A percentile compares a stretch with the other conserved stretches of the same genome.
Conservation (phyloP, 2,797 vertebrate species). For the Clarias platycephalus region DNA sequence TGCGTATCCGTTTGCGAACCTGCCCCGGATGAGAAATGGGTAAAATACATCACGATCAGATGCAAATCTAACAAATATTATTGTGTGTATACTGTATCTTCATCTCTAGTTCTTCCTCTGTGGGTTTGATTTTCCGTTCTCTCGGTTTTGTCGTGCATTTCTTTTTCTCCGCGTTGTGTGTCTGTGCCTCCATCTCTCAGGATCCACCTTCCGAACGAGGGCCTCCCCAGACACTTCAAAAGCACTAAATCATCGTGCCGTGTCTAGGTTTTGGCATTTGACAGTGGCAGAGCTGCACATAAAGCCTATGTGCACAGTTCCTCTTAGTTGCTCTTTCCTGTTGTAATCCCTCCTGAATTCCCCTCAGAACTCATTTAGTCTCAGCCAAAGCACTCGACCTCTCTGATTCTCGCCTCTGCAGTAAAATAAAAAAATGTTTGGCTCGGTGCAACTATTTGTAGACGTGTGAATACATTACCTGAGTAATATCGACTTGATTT, state of each 20-base stretch:
- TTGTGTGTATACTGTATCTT: conserved; percentile 62
- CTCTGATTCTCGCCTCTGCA: conserved; percentile 43
- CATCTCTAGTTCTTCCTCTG: not conserved
- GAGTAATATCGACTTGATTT: conserved; percentile 7
- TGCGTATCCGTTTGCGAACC: not conserved
- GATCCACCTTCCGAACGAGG: not conserved
- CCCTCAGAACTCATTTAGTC: conserved; percentile 25
- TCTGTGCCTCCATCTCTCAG: conserved; percentile 5
- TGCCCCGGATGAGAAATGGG: not conserved
- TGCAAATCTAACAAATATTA: conserved; percentile 84
- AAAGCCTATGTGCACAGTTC: conserved; percentile 34
- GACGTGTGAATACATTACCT: conserved; percentile 49
- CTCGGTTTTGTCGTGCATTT: not conserved
- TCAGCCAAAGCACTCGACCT: conserved; percentile 23
- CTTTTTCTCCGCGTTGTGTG: not conserved
- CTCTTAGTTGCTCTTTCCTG: conserved; percentile 14
- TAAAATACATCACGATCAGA: not conserved
- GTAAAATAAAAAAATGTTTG: too few relatives aligned
- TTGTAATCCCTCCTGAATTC: conserved; percentile 38
- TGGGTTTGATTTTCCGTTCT: not conserved
- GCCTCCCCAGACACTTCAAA: conserved; percentile 28
- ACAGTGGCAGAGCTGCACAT: conserved; percentile 25
- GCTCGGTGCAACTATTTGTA: conserved; percentile 33
- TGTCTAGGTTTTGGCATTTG: conserved; percentile 40
- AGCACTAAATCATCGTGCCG: conserved; percentile 30